Base-by-base conservation (phyloP, 2,888 invertebrate genomes). In the Pyrocoelia pectoralis region DNA sequence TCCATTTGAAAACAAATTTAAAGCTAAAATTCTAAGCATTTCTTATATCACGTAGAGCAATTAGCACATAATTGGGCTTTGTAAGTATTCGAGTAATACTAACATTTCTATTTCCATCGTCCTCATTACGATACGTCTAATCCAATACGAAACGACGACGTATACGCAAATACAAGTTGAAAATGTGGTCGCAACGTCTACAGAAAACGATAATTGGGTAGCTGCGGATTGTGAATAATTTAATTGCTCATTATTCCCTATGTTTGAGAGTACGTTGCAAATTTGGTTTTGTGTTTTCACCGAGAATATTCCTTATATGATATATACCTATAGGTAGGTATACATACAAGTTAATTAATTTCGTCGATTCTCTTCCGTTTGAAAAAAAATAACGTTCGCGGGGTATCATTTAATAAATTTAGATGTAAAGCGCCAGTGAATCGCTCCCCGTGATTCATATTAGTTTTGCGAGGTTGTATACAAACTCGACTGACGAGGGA, bases 221-320 rank as follows among this genome's bases (percentile, higher is more conserved):
- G 74, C 75, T 72, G 73, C 71, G 77, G 76, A 76, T 77, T 70
- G 70, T 69, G 76, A 76, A 77, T 78, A 78, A 78, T 77, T 77
- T 78, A 78, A 79, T 79, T 79, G 78, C 77, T 78, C 78, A 78
- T 79, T 79, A 79, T 78, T 74, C 77, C 76, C 73, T 75, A 73
- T 72, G 70, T 64, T 62, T 62, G 65, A 63, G 62, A 61, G 61
- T 55, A 63, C 65, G 67, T 52, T 65, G 61, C 61, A 58, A 65
- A 67, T 67, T 67, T 65, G 54, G 68, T 68, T 67, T 66, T 68
- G 64, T 63, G 56, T 65, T 63, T 58, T 55, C 49, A 50, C 52
- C 49, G 54, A 63, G 51, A 59, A 62, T 56, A 56, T 43, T 29
- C 33, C 52, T 43, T 61, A 51, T 43, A 41, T 6, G 24, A 24